Percentiles rank a stretch among this genome's conserved stretches.
Conservation (phyloP, 2,113 vertebrate genomes). For the Rissa tridactyla region DNA sequence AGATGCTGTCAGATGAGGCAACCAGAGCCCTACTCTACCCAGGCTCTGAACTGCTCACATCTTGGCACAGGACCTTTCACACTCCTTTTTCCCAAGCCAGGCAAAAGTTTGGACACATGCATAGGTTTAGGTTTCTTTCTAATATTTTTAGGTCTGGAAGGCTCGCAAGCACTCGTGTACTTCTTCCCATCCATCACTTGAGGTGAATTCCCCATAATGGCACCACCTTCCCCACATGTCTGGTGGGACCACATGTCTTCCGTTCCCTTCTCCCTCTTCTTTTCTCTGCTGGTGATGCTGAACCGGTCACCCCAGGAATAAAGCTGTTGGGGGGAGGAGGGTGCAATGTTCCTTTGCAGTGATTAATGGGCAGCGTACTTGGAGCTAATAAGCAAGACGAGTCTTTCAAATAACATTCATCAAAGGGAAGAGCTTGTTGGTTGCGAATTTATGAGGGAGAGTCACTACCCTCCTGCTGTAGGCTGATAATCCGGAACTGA, state of each 20-base stretch:
- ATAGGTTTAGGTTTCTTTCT: neutral
- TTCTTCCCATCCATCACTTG: neutral
- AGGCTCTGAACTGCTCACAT: neutral
- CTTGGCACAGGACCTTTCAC: neutral
- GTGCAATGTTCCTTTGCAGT: constrained; percentile 1
- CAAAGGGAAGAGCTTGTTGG: constrained; percentile 19
- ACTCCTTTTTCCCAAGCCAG: neutral
- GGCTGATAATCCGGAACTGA: constrained; percentile 44
- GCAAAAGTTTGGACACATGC: neutral
- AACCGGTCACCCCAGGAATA: neutral
- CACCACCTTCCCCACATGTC: neutral
- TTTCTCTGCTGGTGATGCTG: neutral
- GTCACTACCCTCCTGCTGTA: neutral
- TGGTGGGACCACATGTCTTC: neutral
- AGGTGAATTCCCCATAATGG: neutral
- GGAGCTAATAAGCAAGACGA: neutral
- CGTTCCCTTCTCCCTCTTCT: neutral
- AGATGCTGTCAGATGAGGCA: neutral
- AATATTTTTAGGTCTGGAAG: neutral
- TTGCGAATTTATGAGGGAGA: constrained; percentile 4
- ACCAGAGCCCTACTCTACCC: neutral
- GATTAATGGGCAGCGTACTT: constrained; percentile 20
- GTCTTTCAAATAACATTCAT: constrained; percentile 47
- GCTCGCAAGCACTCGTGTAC: neutral
- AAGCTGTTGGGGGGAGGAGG: neutral